phyloP scores from a whole-genome alignment of 1,140 invertebrate species.

The Hylaeus volcanicus region DNA sequence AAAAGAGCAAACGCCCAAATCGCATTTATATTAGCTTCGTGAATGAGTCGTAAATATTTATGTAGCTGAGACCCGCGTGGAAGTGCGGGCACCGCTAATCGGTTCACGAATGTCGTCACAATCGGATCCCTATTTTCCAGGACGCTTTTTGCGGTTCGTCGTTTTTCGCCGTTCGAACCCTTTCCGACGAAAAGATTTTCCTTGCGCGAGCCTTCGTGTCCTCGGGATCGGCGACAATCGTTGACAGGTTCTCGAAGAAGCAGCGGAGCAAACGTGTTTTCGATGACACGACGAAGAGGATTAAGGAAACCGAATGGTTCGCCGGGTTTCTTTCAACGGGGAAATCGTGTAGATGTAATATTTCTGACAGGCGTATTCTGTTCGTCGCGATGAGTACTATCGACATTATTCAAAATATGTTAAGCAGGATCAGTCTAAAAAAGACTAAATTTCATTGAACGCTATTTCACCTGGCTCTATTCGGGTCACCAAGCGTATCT shows the following conservation, averaged over 20 bases:
- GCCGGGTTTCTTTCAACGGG: too few species aligned
- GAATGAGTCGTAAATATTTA: slow-evolving; percentile 81
- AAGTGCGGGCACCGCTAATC: slow-evolving; percentile 75
- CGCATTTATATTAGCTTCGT: slow-evolving; percentile 81
- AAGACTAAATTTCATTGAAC: too few species aligned
- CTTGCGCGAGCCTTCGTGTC: background rate
- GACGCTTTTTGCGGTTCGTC: slow-evolving; percentile 22
- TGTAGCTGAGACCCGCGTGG: slow-evolving; percentile 70
- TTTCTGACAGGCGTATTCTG: too few species aligned
- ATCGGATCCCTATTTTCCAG: slow-evolving; percentile 65
- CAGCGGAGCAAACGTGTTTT: too few species aligned
- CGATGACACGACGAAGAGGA: too few species aligned
- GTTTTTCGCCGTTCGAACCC: background rate
- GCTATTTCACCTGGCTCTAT: background rate
- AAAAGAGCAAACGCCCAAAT: slow-evolving; percentile 81
- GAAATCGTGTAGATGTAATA: too few species aligned
- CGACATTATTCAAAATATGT: too few species aligned
- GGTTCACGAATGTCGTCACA: slow-evolving; percentile 75
- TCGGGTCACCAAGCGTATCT: background rate
- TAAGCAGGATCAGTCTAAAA: too few species aligned
- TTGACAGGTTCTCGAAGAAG: background rate
- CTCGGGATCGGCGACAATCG: background rate
- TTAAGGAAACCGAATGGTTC: too few species aligned
- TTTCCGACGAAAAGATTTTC: background rate
- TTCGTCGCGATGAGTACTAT: too few species aligned